Percentiles rank a stretch among this genome's conserved stretches.
Conservation (phyloP, 2,113 vertebrate species). For the Okapia johnstoni region DNA sequence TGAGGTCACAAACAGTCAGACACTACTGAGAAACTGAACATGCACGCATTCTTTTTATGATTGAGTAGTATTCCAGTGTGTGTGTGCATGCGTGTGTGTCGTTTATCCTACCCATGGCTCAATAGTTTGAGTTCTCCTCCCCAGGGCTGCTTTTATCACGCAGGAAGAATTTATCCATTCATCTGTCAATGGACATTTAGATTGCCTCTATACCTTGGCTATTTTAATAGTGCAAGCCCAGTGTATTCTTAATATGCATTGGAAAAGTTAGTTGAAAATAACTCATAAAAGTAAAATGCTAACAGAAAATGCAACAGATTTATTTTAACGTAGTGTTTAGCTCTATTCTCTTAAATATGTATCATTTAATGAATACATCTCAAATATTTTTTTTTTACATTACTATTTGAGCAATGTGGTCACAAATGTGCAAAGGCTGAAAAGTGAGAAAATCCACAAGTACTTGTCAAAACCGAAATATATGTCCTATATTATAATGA, state of each 20-base stretch:
- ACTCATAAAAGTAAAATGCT: neutral
- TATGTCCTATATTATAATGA: neutral
- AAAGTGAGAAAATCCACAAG: neutral
- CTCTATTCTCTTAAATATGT: neutral
- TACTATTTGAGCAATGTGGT: neutral
- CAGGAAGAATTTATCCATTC: neutral
- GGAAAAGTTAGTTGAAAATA: neutral
- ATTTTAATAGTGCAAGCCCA: neutral
- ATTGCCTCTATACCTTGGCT: neutral
- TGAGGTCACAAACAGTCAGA: neutral
- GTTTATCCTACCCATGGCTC: neutral
- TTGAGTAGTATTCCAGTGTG: neutral
- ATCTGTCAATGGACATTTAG: neutral
- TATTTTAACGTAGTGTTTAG: neutral
- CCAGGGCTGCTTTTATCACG: neutral
- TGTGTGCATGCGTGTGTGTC: neutral
- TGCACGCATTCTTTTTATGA: neutral
- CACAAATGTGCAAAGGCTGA: neutral
- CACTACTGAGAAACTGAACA: neutral
- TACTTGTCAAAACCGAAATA: neutral
- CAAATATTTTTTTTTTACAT: neutral
- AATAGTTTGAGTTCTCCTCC: neutral
- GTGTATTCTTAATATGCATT: neutral
- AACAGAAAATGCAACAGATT: neutral
- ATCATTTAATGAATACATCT: neutral